These are phyloP conservation scores for Piaya cayana DNA, from an alignment of 2,113 vertebrate species.

Conservation along the genomic window DNA sequence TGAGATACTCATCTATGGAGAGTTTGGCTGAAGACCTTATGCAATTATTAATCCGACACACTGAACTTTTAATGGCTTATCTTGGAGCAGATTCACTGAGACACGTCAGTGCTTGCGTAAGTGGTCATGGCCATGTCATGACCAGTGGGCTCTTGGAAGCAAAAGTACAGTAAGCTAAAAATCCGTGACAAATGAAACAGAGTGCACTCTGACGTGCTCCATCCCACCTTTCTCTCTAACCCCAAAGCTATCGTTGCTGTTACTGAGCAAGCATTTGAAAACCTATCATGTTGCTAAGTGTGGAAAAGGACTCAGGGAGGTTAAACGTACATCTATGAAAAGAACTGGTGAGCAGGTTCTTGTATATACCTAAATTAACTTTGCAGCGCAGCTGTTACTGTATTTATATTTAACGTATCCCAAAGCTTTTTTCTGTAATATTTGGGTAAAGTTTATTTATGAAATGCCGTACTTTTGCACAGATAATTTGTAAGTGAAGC, in stretches of 20 bases:
- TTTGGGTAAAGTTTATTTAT: conserved; percentile 53
- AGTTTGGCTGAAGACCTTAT: conserved; percentile 88
- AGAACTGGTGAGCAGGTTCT: background rate
- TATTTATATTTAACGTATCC: conserved; percentile 43
- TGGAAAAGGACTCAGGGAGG: conserved; percentile 76
- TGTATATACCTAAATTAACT: conserved; percentile 38
- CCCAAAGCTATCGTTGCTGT: background rate
- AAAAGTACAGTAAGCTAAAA: conserved; percentile 70
- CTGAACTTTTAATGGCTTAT: conserved; percentile 84
- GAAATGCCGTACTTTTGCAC: conserved; percentile 56
- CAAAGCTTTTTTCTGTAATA: conserved; percentile 53
- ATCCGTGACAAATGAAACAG: background rate
- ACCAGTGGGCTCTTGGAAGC: conserved; percentile 75
- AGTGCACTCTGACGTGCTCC: background rate
- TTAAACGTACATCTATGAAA: background rate
- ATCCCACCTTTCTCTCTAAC: background rate
- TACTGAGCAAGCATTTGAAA: background rate
- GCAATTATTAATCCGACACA: conserved; percentile 84
- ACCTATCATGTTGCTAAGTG: background rate
- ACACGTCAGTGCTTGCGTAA: conserved; percentile 65
- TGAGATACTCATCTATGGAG: conserved; percentile 87
- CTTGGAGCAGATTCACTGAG: conserved; percentile 77
- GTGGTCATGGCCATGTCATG: conserved; percentile 45
- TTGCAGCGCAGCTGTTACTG: conserved; percentile 27
- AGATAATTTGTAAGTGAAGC: conserved; percentile 47